Percentiles rank a stretch among this genome's conserved stretches.
Evolutionary conservation across 1,140 invertebrate genomes (phyloP).

Genomic region (Cherax quadricarinatus): DNA sequence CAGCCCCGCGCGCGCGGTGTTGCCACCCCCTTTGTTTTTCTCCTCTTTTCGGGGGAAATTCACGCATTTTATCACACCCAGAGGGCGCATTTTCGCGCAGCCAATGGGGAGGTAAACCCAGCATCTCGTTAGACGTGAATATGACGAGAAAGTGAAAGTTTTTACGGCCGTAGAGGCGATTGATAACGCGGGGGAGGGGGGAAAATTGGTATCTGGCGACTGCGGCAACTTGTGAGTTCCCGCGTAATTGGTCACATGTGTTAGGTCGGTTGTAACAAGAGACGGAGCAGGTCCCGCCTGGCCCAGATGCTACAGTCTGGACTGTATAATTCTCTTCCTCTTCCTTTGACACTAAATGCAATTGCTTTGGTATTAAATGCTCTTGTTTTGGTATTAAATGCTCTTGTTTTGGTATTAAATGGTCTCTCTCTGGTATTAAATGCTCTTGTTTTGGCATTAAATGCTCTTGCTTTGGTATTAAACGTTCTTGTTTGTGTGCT

Average conservation of each 20-base stretch:
- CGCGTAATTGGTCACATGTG: constrained; percentile 67
- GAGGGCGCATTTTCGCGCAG: background rate
- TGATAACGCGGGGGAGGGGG: background rate
- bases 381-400: too few species aligned
- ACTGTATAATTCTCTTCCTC: background rate
- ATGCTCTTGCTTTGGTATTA: too few species aligned
- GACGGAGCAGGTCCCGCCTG: constrained; percentile 2
- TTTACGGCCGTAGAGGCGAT: background rate
- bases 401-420: too few species aligned
- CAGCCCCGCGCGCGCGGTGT: constrained; percentile 30
- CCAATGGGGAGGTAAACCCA: background rate
- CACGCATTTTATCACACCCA: background rate
- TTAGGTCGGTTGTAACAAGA: constrained; percentile 57
- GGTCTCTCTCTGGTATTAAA: too few species aligned
- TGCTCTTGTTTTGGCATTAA: too few species aligned
- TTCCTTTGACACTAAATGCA: too few species aligned
- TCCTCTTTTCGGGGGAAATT: background rate
- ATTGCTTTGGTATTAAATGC: too few species aligned
- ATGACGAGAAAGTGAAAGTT: background rate
- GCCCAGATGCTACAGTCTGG: constrained; percentile 41
- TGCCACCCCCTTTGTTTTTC: constrained; percentile 5
- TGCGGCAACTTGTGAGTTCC: background rate
- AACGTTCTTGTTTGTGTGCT: too few species aligned
- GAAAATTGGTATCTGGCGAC: constrained; percentile 11
- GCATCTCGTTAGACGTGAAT: background rate